These are phyloP conservation scores for Tursiops truncatus DNA, from an alignment of 2,113 vertebrate genomes.

Conservation along the genomic window DNA sequence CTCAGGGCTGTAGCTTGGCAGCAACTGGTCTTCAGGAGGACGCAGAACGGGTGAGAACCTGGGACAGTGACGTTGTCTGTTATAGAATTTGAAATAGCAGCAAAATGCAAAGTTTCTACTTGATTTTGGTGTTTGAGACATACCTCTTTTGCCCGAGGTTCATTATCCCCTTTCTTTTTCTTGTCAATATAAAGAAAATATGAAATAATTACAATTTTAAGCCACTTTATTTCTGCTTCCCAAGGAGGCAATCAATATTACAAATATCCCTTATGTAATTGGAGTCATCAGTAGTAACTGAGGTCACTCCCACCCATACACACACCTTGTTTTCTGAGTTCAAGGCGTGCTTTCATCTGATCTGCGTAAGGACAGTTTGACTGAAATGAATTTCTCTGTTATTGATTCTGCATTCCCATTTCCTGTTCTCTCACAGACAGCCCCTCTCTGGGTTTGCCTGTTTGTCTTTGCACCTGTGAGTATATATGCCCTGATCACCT, in stretches of 20 bases:
- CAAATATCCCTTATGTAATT: neutral
- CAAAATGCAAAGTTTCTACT: neutral
- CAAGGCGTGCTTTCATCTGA: neutral
- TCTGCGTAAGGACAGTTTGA: neutral
- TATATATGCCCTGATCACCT: neutral
- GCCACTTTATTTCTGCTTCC: neutral
- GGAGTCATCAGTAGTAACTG: neutral
- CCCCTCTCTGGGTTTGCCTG: neutral
- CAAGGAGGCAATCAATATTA: neutral
- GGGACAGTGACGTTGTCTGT: neutral
- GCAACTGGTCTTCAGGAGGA: neutral
- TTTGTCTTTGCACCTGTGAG: neutral
- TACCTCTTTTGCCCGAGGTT: neutral
- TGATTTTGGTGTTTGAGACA: neutral
- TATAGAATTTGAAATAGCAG: neutral
- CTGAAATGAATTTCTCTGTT: neutral
- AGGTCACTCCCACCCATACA: neutral
- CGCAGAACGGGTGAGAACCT: neutral
- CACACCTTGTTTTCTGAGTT: neutral
- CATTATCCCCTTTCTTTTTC: neutral
- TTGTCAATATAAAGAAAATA: neutral
- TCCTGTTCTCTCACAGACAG: neutral
- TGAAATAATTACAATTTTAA: neutral
- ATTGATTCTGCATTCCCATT: neutral
- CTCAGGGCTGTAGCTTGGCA: neutral